phyloP scores from a whole-genome alignment of 1,140 invertebrate genomes.

The Hetaerina americana region DNA sequence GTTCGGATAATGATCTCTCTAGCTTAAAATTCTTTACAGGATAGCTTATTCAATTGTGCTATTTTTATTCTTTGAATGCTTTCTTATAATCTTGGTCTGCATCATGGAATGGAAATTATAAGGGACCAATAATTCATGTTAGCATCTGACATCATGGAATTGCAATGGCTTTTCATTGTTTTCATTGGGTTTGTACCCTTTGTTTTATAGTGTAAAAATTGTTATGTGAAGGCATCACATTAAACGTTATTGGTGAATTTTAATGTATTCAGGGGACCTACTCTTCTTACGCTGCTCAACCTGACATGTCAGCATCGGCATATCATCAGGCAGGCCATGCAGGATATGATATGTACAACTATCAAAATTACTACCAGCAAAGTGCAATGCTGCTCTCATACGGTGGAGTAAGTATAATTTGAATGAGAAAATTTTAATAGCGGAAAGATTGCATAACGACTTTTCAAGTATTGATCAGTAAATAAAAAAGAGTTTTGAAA shows the following conservation, averaged over 20 bases:
- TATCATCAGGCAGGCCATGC: neutral
- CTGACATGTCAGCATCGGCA: neutral
- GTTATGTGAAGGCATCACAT: neutral
- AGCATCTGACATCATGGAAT: neutral
- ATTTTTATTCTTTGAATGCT: neutral
- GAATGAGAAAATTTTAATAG: neutral
- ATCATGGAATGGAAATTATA: neutral
- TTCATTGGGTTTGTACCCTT: neutral
- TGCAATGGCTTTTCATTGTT: neutral
- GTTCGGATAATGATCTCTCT: neutral
- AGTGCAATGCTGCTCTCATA: neutral
- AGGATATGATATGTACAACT: neutral
- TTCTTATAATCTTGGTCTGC: neutral
- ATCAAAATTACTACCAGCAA: neutral
- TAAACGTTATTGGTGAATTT: neutral
- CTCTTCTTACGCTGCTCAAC: neutral
- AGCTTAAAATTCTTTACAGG: neutral
- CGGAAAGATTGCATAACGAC: neutral
- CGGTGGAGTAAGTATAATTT: neutral
- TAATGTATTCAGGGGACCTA: neutral
- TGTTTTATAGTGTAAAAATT: too few species aligned
- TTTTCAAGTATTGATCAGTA: neutral
- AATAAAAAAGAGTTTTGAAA: neutral
- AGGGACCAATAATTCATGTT: neutral
- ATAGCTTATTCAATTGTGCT: neutral